A percentile compares a stretch with the other conserved stretches of the same genome.
These are phyloP conservation scores for Sceloporus undulatus DNA, from an alignment of 2,113 vertebrate species.

Conservation along the genomic window DNA sequence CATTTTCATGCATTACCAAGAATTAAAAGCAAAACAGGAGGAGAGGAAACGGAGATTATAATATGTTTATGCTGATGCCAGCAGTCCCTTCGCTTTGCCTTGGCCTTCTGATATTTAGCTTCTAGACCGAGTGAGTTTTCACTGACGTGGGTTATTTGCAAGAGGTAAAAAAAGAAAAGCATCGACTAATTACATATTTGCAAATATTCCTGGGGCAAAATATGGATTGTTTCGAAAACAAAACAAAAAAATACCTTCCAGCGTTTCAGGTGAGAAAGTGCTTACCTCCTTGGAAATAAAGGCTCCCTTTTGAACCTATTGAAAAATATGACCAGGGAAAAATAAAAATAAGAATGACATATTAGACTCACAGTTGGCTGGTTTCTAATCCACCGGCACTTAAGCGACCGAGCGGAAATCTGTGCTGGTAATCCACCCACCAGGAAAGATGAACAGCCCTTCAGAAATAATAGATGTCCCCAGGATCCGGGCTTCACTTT, in stretches of 20 bases:
- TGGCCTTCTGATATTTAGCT: too few relatives aligned
- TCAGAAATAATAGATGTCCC: constrained; percentile 8
- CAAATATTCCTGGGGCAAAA: too few relatives aligned
- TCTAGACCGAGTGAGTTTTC: too few relatives aligned
- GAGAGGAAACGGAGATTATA: too few relatives aligned
- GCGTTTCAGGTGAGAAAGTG: not conserved
- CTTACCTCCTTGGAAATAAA: not conserved
- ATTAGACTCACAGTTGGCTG: constrained; percentile 17
- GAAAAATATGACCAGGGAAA: not conserved
- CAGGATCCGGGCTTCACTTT: not conserved
- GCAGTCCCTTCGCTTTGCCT: too few relatives aligned
- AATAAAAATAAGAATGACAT: not conserved
- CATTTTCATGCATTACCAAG: too few relatives aligned
- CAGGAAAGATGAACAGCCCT: not conserved
- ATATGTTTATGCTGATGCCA: too few relatives aligned
- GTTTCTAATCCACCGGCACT: not conserved
- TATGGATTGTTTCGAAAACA: too few relatives aligned
- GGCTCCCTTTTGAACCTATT: not conserved
- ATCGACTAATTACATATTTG: too few relatives aligned
- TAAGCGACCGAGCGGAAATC: not conserved
- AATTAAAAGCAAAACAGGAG: too few relatives aligned
- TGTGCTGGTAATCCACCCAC: not conserved
- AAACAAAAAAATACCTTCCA: not conserved
- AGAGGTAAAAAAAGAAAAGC: too few relatives aligned
- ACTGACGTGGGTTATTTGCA: too few relatives aligned